Evolutionary conservation across 2,113 vertebrate species (phyloP), one percentile per base, ranked within the genome.

Genomic region (Dolichallabes microphthalmus): DNA sequence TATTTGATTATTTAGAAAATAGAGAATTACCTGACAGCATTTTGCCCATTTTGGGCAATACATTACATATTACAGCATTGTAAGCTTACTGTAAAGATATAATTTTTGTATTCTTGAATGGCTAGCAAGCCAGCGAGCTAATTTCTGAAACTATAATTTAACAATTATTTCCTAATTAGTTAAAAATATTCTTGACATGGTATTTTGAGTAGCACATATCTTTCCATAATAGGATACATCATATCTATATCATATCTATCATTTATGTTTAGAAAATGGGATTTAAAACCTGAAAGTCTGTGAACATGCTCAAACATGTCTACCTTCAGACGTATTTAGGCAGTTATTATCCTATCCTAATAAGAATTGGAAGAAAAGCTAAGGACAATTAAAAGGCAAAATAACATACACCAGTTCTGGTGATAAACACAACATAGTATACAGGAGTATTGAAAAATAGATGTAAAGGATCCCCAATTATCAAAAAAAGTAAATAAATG

Each of bases 401-500:
- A 74, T 2, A 74, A 20, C n/a, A 52, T 35, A 69, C 6, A 69
- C 30, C 11, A n/a, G 71, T 74, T 74, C 25, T 50, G 71, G 39
- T 55, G 14, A 76, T 55, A 75, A 14, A 1, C 25, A 53, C 14
- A 25, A n/a, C 25, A 73, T 60, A 58, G 39, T n/a, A 27, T 17
- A 53, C 64, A 63, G 17, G 71, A 78, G 19, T 5, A 71, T n/a
- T 17, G 17, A 74, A 13, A 45, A 13, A 55, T 9, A 75, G 35
- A 75, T 50, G 8, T 55, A 3, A 83, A 52, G 61, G 39, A 52
- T 22, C 13, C 50, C 57, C 61, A 64, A 86, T 86, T 45, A 83
- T 63, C 32, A 83, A 20, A 39, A 69, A 79, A 52, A 82, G 74
- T 83, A 86, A 88, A 76, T 81, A 32, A 64, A 52, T 83, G 74